Base-by-base conservation (phyloP, 1,140 invertebrate species). In the Musca vetustissima region DNA sequence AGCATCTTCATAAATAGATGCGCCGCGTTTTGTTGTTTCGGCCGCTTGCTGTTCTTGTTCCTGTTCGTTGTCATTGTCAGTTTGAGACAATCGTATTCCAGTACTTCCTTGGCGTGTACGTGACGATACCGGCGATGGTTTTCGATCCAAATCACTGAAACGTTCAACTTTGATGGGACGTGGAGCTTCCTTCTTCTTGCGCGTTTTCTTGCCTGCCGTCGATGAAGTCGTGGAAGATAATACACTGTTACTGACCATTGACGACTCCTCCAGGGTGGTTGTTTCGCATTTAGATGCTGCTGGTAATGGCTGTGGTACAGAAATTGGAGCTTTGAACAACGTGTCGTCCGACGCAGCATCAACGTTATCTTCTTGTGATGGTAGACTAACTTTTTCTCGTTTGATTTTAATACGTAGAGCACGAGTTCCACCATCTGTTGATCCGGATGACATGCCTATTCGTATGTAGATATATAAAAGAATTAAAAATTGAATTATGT, bases 101-200 rank as follows among this genome's bases (percentile, higher is more conserved):
- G 55, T 70, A 70, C 71, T 79, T 32, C 71, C 64, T 43, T 74
- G 69, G 28, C 79, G 79, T 4, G 77, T 81, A 1, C 74, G 74
- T 6, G 76, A 74, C 0, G 78, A 66, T 1, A 80, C 57, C 0
- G 78, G 76, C 11, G 70, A 71, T 22, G 17, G 11, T 15, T 24
- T 47, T 9, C 69, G 71, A n/a, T 74, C 76, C 1, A 81, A 25
- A 36, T 75, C 76, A 28, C 79, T 81, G 9, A 81, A 76, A 1
- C 79, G 75, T 70, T 81, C 79, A 22, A 81, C 69, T 68, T 81
- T 81, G 14, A 81, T 81, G 7, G 79, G 79, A 79, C 75, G 64
- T 76, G 79, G 25, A 43, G 73, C 70, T 0, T 47, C 22, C 49
- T 71, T 77, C 53, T 77, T 80, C 36, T 67, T 70, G 8, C 57